These are phyloP conservation scores for Neolamprologus devosi DNA, from an alignment of 2,113 vertebrate genomes.

Conservation along the genomic window DNA sequence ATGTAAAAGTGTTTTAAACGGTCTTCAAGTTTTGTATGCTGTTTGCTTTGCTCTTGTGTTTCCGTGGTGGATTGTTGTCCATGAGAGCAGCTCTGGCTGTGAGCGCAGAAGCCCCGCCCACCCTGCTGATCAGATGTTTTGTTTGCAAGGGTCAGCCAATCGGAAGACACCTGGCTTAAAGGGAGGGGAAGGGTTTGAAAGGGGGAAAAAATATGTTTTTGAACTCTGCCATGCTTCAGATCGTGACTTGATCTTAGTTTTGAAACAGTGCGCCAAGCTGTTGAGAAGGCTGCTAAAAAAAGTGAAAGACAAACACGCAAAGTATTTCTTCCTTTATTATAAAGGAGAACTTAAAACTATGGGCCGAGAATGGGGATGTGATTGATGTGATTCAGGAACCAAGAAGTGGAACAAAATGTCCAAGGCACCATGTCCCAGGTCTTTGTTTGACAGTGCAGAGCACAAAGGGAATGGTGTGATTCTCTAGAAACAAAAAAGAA, in stretches of 20 bases:
- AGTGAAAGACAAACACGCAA: neutral
- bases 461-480: neutral
- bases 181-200: neutral
- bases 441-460: neutral
- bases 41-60: neutral
- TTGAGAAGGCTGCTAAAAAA: neutral
- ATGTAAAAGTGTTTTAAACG: neutral
- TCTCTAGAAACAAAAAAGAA: neutral
- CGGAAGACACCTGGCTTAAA: neutral
- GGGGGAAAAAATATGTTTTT: neutral
- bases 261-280: neutral
- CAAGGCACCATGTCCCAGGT: neutral
- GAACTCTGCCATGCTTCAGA: neutral
- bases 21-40: neutral
- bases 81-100: neutral
- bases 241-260: neutral
- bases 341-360: constrained; percentile 4
- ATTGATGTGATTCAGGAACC: constrained; percentile 45
- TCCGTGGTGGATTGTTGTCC: neutral
- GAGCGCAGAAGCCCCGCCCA: neutral
- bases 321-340: neutral
- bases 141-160: neutral
- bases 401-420: constrained; percentile 19
- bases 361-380: constrained; percentile 34
- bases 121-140: neutral